Evolutionary conservation across 2,888 invertebrate species (phyloP).

Genomic region (Shargacucullia verbasci): DNA sequence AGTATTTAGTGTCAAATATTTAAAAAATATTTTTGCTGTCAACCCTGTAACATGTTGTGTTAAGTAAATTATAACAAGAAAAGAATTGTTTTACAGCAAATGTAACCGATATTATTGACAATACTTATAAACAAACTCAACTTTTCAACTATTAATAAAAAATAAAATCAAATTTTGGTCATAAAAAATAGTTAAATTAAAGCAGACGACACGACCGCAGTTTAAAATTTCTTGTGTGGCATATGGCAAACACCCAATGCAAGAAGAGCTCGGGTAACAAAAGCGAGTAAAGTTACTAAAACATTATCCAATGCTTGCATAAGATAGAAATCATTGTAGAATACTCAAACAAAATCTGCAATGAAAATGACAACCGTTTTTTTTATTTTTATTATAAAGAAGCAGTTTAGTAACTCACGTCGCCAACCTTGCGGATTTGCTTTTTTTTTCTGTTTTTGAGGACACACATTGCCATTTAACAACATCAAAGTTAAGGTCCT

Average conservation of each 20-base stretch:
- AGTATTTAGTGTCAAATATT: too few relatives aligned
- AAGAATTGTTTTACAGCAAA: constrained; percentile 56
- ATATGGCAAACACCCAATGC: constrained; percentile 64
- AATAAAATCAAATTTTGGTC: too few relatives aligned
- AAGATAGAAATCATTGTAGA: background rate
- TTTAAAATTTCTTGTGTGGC: constrained; percentile 64
- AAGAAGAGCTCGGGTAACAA: constrained; percentile 49
- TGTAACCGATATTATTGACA: constrained; percentile 44
- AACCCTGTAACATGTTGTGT: constrained; percentile 52
- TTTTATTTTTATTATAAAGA: constrained; percentile 37
- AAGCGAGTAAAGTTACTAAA: constrained; percentile 24
- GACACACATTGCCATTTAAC: constrained; percentile 78
- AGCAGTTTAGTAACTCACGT: constrained; percentile 62
- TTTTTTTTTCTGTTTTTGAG: constrained; percentile 77
- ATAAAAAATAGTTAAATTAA: constrained; percentile 41
- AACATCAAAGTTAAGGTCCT: constrained; percentile 71
- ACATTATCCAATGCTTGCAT: constrained; percentile 32
- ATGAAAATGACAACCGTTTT: constrained; percentile 30
- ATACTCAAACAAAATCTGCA: constrained; percentile 20
- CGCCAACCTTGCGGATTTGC: constrained; percentile 70
- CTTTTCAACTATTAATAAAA: too few relatives aligned
- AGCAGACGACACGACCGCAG: constrained; percentile 49
- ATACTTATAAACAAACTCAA: constrained; percentile 32
- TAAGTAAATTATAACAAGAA: constrained; percentile 52
- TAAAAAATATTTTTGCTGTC: constrained; percentile 13